These are phyloP conservation scores for Lepidocolaptes lacrymiger DNA, from an alignment of 2,797 vertebrate genomes.

Conservation along the genomic window DNA sequence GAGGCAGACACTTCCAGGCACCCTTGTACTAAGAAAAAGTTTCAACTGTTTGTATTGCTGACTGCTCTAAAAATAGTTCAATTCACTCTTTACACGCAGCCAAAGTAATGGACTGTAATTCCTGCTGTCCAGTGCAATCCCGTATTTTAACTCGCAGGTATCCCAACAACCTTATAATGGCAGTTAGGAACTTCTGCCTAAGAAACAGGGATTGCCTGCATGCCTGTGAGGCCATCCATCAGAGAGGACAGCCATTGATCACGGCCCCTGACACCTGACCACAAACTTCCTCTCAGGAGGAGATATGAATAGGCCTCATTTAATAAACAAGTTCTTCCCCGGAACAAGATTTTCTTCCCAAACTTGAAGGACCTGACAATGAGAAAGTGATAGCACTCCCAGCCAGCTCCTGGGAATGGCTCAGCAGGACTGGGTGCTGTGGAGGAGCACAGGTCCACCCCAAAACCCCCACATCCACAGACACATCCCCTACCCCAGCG, in stretches of 20 bases:
- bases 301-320: not conserved
- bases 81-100: slow-evolving; percentile 1
- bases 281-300: not conserved
- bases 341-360: slow-evolving; percentile 19
- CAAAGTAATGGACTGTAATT: not conserved
- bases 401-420: not conserved
- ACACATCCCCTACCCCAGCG: not conserved
- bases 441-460: not conserved
- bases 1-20: not conserved
- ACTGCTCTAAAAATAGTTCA: not conserved
- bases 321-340: not conserved
- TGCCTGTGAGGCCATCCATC: not conserved
- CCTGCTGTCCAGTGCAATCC: not conserved
- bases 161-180: not conserved
- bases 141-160: not conserved
- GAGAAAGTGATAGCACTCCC: not conserved
- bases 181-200: not conserved
- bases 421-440: rapidly evolving
- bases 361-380: not conserved
- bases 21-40: not conserved
- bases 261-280: not conserved
- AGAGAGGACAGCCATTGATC: not conserved
- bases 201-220: not conserved
- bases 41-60: not conserved
- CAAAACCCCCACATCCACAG: rapidly evolving